These are phyloP conservation scores for Oscheius sp. DNA, from an alignment of 2,888 invertebrate genomes.

Conservation along the genomic window DNA sequence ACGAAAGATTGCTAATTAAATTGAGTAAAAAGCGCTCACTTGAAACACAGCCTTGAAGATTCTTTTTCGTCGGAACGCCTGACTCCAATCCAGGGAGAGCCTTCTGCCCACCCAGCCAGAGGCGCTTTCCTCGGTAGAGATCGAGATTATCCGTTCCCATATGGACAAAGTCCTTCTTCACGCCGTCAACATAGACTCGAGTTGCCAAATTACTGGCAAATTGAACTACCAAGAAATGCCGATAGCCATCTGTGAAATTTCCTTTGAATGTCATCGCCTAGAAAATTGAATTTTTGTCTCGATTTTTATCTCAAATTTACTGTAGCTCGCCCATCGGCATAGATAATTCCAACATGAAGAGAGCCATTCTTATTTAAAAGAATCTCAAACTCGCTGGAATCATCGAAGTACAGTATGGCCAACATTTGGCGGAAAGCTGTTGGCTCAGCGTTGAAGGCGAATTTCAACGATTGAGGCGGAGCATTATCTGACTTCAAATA, in stretches of 20 bases:
- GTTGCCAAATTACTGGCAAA: conserved; percentile 41
- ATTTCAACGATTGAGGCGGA: conserved; percentile 49
- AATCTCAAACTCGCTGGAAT: conserved; percentile 51
- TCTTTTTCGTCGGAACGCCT: conserved; percentile 29
- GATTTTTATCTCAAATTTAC: not conserved
- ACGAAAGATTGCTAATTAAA: not conserved
- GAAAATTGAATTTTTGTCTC: not conserved
- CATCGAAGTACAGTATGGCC: conserved; percentile 38
- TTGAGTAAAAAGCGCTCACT: conserved; percentile 31
- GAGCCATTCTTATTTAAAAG: conserved; percentile 56
- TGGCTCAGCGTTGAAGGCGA: conserved; percentile 50
- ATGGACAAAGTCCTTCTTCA: not conserved
- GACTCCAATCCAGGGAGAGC: conserved; percentile 19
- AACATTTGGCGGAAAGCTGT: conserved; percentile 28
- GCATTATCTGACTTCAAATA: conserved; percentile 26
- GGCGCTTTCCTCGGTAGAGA: conserved; percentile 34
- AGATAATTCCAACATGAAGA: conserved; percentile 48
- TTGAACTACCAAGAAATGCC: conserved; percentile 60
- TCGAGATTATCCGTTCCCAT: conserved; percentile 30
- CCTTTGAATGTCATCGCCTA: conserved; percentile 51
- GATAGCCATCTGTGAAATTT: conserved; percentile 59
- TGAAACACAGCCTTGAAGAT: conserved; percentile 48
- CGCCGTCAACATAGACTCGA: conserved; percentile 41
- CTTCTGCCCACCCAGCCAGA: conserved; percentile 34
- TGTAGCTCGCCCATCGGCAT: conserved; percentile 34